Evolutionary conservation across 2,888 invertebrate genomes (phyloP).

Genomic region (Epicampocera succincta): DNA sequence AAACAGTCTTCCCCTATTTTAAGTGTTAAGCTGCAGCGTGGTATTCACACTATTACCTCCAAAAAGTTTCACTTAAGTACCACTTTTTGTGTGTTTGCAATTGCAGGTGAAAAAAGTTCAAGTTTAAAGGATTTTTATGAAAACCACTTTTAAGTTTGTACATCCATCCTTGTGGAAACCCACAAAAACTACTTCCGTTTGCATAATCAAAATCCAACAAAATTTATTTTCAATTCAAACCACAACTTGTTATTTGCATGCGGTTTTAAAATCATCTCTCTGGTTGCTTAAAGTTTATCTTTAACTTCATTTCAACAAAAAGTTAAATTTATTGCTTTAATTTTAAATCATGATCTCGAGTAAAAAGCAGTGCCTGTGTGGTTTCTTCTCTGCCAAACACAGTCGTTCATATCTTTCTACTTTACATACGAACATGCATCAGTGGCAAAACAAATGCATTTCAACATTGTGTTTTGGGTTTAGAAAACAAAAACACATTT

Average conservation of each 20-base stretch:
- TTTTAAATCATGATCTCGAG: constrained; percentile 8
- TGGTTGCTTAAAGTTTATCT: neutral
- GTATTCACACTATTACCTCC: too few relatives aligned
- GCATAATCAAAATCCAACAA: constrained; percentile 6
- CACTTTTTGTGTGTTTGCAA: too few relatives aligned
- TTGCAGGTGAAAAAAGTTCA: too few relatives aligned
- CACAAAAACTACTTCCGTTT: constrained; percentile 20
- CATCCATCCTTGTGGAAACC: neutral
- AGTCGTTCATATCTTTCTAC: neutral
- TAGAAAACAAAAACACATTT: constrained; percentile 4
- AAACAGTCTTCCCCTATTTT: too few relatives aligned
- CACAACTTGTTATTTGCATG: constrained; percentile 2
- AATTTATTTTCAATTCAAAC: neutral
- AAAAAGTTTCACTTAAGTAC: too few relatives aligned
- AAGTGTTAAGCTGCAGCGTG: too few relatives aligned
- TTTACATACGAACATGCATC: neutral
- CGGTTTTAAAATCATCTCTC: neutral
- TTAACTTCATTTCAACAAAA: neutral
- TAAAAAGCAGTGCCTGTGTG: constrained; percentile 2
- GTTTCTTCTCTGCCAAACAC: neutral
- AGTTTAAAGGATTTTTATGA: constrained; percentile 1
- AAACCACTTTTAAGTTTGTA: neutral
- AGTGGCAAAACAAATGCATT: neutral
- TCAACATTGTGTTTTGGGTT: constrained; percentile 9
- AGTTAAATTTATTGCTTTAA: constrained; percentile 10